Conservation (phyloP, 2,797 vertebrate species). For the Poecilia wingei region DNA sequence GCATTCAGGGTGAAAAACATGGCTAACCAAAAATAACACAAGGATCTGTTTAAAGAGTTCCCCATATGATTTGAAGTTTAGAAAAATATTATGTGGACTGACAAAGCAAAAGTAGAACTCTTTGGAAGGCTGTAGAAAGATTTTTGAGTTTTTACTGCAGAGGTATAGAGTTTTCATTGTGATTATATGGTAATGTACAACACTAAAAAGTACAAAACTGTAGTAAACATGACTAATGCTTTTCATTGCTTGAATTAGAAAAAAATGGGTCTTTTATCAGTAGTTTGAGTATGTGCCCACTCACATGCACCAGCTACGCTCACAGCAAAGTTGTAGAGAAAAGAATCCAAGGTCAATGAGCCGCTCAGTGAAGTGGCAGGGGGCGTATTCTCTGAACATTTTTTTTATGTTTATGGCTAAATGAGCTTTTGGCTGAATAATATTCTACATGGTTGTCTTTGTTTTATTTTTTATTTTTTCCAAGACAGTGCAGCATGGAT, state of each 20-base stretch:
- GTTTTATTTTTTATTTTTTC: neutral
- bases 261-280: neutral
- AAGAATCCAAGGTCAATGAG: neutral
- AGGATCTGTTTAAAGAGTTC: neutral
- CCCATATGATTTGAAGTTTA: neutral
- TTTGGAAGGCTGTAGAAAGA: neutral
- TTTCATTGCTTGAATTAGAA: neutral
- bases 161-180: neutral
- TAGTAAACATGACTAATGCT: neutral
- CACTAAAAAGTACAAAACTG: neutral
- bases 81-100: neutral
- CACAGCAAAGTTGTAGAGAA: conserved; percentile 6
- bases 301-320: neutral
- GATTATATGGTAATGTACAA: neutral
- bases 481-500: neutral
- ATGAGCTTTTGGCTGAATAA: conserved; percentile 8
- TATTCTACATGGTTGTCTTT: neutral
- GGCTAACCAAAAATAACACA: neutral
- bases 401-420: conserved; percentile 4
- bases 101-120: neutral
- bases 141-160: neutral
- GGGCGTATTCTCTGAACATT: neutral
- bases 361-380: neutral
- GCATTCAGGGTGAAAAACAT: neutral
- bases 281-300: neutral